Conservation (phyloP, 1,140 invertebrate species). For the Ylistrum balloti region DNA sequence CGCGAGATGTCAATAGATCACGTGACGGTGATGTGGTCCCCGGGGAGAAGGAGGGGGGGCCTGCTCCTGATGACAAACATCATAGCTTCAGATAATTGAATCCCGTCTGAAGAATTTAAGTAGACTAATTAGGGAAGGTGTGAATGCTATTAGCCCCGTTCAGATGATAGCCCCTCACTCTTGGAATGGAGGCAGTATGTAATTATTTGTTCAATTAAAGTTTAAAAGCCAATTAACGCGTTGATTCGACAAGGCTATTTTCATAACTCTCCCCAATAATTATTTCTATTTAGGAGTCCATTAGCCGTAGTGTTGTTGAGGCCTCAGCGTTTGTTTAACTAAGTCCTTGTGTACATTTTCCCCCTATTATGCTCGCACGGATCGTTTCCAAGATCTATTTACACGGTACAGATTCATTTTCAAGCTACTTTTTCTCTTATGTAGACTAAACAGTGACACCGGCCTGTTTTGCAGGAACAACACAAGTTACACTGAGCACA, state of each 20-base stretch:
- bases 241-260: constrained; percentile 30
- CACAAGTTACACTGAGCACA: neutral
- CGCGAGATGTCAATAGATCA: constrained; percentile 37
- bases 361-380: constrained; percentile 16
- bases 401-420: constrained; percentile 28
- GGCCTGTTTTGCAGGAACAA: neutral
- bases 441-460: constrained; percentile 37
- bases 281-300: constrained; percentile 34
- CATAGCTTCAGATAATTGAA: constrained; percentile 39
- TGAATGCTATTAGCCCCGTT: constrained; percentile 27
- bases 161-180: constrained; percentile 28
- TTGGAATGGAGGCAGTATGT: constrained; percentile 37
- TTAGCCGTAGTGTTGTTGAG: neutral
- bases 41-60: neutral
- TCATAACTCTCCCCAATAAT: constrained; percentile 34
- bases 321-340: constrained; percentile 24
- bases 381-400: constrained; percentile 35
- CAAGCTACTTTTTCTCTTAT: constrained; percentile 17
- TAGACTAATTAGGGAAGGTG: constrained; percentile 38
- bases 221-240: constrained; percentile 38
- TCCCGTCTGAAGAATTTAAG: constrained; percentile 38
- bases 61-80: constrained; percentile 31
- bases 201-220: constrained; percentile 40
- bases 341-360: constrained; percentile 23
- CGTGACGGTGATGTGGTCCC: constrained; percentile 6